These are phyloP conservation scores for Parelbella ahira DNA, from an alignment of 2,888 invertebrate genomes.

Conservation along the genomic window DNA sequence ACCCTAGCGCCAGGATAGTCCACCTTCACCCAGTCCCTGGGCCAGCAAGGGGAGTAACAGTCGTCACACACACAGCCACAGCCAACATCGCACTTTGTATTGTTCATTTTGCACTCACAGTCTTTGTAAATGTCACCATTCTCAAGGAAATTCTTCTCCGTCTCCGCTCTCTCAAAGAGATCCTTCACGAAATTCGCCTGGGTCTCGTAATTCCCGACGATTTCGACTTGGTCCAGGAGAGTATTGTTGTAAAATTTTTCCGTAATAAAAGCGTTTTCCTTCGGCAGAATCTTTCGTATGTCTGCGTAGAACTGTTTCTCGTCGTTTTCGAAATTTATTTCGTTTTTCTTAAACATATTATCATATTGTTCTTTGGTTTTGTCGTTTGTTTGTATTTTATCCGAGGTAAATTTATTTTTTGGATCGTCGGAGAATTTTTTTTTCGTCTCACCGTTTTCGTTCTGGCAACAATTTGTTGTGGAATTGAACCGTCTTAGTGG, in stretches of 20 bases:
- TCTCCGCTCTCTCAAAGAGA: constrained; percentile 43
- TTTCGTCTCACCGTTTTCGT: too few species aligned
- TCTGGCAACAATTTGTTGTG: too few species aligned
- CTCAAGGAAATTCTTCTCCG: constrained; percentile 24
- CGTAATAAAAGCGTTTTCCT: constrained; percentile 54
- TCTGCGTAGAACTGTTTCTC: constrained; percentile 43
- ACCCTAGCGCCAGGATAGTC: constrained; percentile 89
- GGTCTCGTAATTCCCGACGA: constrained; percentile 53
- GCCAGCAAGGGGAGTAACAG: constrained; percentile 88
- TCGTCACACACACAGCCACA: constrained; percentile 67
- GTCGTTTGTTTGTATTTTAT: too few species aligned
- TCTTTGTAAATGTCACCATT: constrained; percentile 29
- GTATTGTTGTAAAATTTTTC: constrained; percentile 65
- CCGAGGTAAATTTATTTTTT: too few species aligned
- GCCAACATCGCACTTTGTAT: constrained; percentile 47
- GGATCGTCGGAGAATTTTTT: too few species aligned
- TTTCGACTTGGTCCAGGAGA: constrained; percentile 44
- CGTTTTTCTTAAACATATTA: constrained; percentile 14
- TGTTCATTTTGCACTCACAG: constrained; percentile 39
- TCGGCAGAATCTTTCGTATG: constrained; percentile 45
- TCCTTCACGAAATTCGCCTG: constrained; percentile 65
- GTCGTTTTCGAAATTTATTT: constrained; percentile 30
- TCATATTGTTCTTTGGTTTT: constrained; percentile 19
- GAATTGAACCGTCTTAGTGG: constrained; percentile 46
- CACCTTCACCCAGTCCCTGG: constrained; percentile 90